These are phyloP conservation scores for Amblyopsis hoosieri DNA, from an alignment of 2,797 vertebrate genomes.

Conservation along the genomic window DNA sequence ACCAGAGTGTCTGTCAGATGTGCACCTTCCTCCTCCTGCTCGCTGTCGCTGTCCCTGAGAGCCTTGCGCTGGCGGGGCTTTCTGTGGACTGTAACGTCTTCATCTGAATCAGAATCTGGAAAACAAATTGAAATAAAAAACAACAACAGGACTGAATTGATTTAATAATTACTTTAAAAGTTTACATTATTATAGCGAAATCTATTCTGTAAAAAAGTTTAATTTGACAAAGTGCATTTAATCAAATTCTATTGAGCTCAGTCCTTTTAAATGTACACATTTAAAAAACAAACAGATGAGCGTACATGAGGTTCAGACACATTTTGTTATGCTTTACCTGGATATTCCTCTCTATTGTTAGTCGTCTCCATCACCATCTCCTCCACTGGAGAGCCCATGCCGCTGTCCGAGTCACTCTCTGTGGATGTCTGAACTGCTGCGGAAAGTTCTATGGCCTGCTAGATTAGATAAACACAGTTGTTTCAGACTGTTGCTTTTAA, in stretches of 20 bases:
- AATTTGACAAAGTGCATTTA: background rate
- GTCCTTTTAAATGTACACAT: slow-evolving; percentile 11
- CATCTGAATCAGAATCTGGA: slow-evolving; percentile 89
- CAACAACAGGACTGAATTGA: no score
- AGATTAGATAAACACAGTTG: slow-evolving; percentile 2
- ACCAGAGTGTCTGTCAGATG: slow-evolving; percentile 58
- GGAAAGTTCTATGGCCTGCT: slow-evolving; percentile 58
- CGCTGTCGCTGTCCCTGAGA: slow-evolving; percentile 90
- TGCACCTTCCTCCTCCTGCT: slow-evolving; percentile 68
- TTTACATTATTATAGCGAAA: no score
- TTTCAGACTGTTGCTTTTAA: no score
- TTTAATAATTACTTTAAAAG: no score
- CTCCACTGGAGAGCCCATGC: slow-evolving; percentile 77
- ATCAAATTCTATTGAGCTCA: background rate
- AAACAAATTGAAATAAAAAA: slow-evolving; percentile 5
- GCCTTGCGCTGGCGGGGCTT: slow-evolving; percentile 81
- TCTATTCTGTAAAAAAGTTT: no score
- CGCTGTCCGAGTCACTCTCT: slow-evolving; percentile 79
- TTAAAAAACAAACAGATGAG: background rate
- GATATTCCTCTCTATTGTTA: slow-evolving; percentile 30
- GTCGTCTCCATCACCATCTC: slow-evolving; percentile 29
- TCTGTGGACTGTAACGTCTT: slow-evolving; percentile 76
- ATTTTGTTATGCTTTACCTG: slow-evolving; percentile 58
- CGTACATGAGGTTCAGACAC: background rate
- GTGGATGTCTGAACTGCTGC: slow-evolving; percentile 33